These are phyloP conservation scores for Pedetes capensis DNA, from an alignment of 2,113 vertebrate species.

Conservation along the genomic window DNA sequence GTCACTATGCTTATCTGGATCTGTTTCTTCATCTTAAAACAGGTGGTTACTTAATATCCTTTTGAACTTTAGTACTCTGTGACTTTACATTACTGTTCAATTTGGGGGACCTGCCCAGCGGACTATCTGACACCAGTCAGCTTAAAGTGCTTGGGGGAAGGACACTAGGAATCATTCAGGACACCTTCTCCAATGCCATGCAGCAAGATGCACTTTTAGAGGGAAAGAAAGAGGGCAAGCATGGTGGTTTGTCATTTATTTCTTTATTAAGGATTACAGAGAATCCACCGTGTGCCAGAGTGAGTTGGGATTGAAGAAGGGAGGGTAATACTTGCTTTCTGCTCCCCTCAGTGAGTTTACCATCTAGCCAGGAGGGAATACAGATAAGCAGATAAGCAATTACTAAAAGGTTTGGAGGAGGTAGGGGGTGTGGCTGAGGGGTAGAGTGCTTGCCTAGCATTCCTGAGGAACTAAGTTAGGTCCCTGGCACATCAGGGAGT, in stretches of 20 bases:
- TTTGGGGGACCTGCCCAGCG: background rate
- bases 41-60: slow-evolving; percentile 12
- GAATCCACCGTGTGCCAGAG: background rate
- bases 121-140: background rate
- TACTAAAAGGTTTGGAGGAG: background rate
- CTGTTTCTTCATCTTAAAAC: slow-evolving; percentile 37
- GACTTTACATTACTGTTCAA: background rate
- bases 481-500: too few relatives aligned
- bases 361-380: background rate
- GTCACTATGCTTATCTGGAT: slow-evolving; percentile 36
- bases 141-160: background rate
- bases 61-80: background rate
- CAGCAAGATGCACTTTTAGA: background rate
- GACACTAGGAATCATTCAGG: background rate
- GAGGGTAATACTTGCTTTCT: background rate
- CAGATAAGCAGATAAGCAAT: background rate
- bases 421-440: too few relatives aligned
- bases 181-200: background rate
- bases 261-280: background rate
- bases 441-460: too few relatives aligned
- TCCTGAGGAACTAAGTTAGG: too few relatives aligned
- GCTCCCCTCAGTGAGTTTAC: background rate
- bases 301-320: background rate
- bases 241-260: background rate
- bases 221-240: background rate